A percentile compares a stretch with the other conserved stretches of the same genome.
Conservation (phyloP, 2,113 vertebrate genomes). For the Hippocampus barbouri region DNA sequence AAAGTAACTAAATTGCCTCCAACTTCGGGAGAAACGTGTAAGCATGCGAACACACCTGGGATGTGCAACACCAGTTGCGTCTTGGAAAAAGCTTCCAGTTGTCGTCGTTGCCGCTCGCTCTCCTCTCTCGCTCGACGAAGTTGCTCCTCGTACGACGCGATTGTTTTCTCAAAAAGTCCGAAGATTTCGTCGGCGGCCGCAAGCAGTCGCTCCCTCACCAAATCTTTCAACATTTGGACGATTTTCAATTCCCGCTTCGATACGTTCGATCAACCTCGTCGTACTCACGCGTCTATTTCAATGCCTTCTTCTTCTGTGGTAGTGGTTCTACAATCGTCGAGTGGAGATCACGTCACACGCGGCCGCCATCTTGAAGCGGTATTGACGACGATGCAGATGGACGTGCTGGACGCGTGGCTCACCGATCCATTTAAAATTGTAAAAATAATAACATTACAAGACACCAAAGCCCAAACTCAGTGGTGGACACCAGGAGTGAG, state of each 20-base stretch:
- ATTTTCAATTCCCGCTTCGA: neutral
- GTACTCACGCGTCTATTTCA: neutral
- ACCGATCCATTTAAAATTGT: too few species aligned
- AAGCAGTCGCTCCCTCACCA: neutral
- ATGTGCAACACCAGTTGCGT: neutral
- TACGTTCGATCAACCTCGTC: too few species aligned
- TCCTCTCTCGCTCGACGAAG: neutral
- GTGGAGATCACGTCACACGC: neutral
- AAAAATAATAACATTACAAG: too few species aligned
- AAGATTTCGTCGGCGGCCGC: neutral
- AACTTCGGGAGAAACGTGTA: too few species aligned
- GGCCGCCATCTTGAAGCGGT: neutral
- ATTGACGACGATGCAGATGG: neutral
- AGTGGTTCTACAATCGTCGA: neutral
- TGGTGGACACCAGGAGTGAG: too few species aligned
- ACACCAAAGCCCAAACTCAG: too few species aligned
- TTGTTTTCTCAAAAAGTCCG: neutral
- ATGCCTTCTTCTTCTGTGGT: neutral
- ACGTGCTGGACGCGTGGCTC: neutral
- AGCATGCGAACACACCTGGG: neutral
- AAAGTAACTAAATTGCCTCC: too few species aligned
- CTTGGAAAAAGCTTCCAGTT: neutral
- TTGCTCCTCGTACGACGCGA: neutral
- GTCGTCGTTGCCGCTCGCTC: neutral
- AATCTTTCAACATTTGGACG: neutral